Base-by-base conservation (phyloP, 2,888 invertebrate genomes). In the Folsomia candida region DNA sequence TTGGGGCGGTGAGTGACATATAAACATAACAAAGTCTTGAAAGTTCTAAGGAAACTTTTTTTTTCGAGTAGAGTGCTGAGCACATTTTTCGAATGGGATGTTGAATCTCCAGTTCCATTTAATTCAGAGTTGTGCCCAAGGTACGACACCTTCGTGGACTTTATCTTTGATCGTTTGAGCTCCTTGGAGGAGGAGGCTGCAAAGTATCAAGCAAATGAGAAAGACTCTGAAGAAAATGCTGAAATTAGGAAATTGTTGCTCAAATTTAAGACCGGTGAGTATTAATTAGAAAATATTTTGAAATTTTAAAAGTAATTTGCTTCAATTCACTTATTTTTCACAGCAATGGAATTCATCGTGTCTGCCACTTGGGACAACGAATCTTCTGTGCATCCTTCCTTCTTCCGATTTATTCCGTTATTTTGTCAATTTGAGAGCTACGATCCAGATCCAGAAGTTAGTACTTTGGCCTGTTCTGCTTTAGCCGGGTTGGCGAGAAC, bases 391-490 rank as follows among this genome's bases (percentile, higher is more conserved):
- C 61, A 73, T 22, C 74, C 77, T 0, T 73, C 73, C 27, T 62
- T 87, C 80, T 89, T 89, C 82, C 81, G 84, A 66, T 82, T 90
- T 74, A 85, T 88, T 72, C 87, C 87, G 1, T 83, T 88, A 78
- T 87, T 91, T 66, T 91, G 91, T 82, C 87, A 89, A 18, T 86
- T 91, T 77, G 91, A 92, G 81, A 91, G 89, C 79, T 90, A 90
- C 79, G 90, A 91, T 78, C 87, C 87, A 22, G 92, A 93, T 82
- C 90, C 91, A 76, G 93, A 93, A 83, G 83, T 94, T 75, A 86
- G 87, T 22, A 86, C 87, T 72, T 86, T 87, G 47, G 91, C 92
- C 79, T 86, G 87, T 57, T 85, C 86, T 64, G 86, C 90, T 71
- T 83, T 94, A 29, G 89, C 90, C 0, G 85, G 87, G 60, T 84